Evolutionary conservation across 2,888 invertebrate species (phyloP), one percentile per base, ranked within the genome.

Genomic region (Oscheius sp.): DNA sequence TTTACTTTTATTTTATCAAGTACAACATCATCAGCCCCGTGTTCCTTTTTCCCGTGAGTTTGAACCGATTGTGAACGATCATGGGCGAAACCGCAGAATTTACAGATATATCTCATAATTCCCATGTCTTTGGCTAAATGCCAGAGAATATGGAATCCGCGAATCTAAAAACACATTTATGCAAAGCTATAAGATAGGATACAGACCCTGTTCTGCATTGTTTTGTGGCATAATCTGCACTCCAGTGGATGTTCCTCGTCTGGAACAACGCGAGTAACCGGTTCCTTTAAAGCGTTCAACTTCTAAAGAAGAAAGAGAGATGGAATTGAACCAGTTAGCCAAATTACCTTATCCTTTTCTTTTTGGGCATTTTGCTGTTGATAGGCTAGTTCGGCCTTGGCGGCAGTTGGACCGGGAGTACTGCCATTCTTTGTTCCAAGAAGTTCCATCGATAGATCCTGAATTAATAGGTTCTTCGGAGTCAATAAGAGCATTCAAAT

Each of bases 121-220:
- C 86, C 86, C 76, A 85, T 78, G 74, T 87, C 87, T 66, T 82
- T 87, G 59, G 81, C 83, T 80, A 87, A 76, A 73, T 87, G 87
- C 86, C 85, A 85, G 16, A 87, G 85, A 43, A 87, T 84, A 76
- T 87, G 87, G 78, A 87, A 87, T 16, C 87, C 86, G 35, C 86
- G 83, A 52, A 84, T 85, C 81, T 83, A 69, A 76, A 82, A 45
- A 35, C 35, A 16, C 49, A 49, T 27, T 49, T 41, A 13, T 64
- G 29, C 27, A 29, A 18, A 43, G 21, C 49, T 13, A 49, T 16
- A 49, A 49, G 21, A 49, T 49, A 18, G 49, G 21, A 27, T 29
- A 49, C 49, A 69, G 45, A 84, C 84, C 66, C 86, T 74, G 63
- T 83, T 86, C 72, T 85, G 81, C 80, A 87, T 83, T 16, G 82